phyloP scores from a whole-genome alignment of 2,888 invertebrate genomes.

The Julus scandinavius region DNA sequence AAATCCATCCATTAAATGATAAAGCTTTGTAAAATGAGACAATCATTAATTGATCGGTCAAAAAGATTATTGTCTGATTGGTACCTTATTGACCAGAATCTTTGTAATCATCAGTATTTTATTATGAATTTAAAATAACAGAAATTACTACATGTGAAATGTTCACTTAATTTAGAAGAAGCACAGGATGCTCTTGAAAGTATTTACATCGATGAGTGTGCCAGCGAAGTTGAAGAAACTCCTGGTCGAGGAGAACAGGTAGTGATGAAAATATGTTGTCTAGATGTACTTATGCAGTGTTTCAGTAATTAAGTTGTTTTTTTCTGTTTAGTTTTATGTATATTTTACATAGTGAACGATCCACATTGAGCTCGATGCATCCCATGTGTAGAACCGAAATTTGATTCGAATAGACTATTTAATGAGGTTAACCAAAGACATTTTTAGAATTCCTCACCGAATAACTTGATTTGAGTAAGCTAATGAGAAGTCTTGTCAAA shows the following conservation, averaged over 20 bases:
- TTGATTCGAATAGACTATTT: too few relatives aligned
- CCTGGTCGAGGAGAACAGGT: constrained; percentile 70
- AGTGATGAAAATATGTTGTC: neutral
- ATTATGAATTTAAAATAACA: neutral
- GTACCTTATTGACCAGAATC: too few relatives aligned
- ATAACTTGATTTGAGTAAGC: neutral
- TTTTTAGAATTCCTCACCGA: neutral
- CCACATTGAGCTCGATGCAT: too few relatives aligned
- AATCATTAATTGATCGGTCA: too few relatives aligned
- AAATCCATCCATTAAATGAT: too few relatives aligned
- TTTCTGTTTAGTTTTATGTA: neutral
- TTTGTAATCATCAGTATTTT: neutral
- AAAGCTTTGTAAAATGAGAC: too few relatives aligned
- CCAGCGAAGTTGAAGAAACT: constrained; percentile 56
- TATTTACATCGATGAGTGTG: constrained; percentile 22
- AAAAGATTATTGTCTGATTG: too few relatives aligned
- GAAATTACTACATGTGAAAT: neutral
- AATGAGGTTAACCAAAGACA: too few relatives aligned
- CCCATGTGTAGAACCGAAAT: too few relatives aligned
- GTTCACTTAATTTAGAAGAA: constrained; percentile 62
- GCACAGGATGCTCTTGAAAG: constrained; percentile 61
- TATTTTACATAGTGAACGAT: too few relatives aligned
- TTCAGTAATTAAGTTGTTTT: too few relatives aligned
- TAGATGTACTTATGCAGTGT: neutral
- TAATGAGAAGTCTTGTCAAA: too few relatives aligned